phyloP scores from a whole-genome alignment of 2,888 invertebrate species.

The Seira musarum region DNA sequence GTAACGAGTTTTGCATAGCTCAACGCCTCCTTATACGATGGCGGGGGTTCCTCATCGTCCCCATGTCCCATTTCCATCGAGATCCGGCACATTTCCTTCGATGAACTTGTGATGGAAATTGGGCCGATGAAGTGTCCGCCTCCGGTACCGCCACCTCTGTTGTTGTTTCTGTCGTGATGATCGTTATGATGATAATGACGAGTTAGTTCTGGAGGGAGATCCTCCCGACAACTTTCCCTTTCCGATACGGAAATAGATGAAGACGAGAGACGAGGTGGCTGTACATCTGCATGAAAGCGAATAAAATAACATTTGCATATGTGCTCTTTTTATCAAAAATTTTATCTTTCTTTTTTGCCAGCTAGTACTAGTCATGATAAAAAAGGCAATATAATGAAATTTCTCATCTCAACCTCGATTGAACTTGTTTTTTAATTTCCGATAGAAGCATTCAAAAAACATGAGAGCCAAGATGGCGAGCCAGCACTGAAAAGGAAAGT shows the following conservation, averaged over 20 bases:
- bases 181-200: neutral
- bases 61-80: conserved; percentile 20
- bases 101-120: conserved; percentile 25
- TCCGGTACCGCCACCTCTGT: neutral
- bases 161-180: neutral
- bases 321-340: too few relatives aligned
- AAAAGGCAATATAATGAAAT: too few relatives aligned
- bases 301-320: too few relatives aligned
- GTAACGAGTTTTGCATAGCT: conserved; percentile 37
- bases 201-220: neutral
- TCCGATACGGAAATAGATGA: neutral
- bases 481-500: conserved; percentile 46
- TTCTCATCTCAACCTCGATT: conserved; percentile 33
- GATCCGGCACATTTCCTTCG: conserved; percentile 34
- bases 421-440: conserved; percentile 44
- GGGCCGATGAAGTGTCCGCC: conserved; percentile 5
- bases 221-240: neutral
- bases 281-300: neutral
- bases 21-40: conserved; percentile 51
- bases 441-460: conserved; percentile 55
- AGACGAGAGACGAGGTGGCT: neutral
- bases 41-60: conserved; percentile 48
- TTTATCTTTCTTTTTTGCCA: too few relatives aligned
- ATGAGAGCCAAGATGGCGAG: conserved; percentile 39
- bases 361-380: too few relatives aligned